Conservation (phyloP, 2,113 vertebrate species). For the Gambusia holbrooki region DNA sequence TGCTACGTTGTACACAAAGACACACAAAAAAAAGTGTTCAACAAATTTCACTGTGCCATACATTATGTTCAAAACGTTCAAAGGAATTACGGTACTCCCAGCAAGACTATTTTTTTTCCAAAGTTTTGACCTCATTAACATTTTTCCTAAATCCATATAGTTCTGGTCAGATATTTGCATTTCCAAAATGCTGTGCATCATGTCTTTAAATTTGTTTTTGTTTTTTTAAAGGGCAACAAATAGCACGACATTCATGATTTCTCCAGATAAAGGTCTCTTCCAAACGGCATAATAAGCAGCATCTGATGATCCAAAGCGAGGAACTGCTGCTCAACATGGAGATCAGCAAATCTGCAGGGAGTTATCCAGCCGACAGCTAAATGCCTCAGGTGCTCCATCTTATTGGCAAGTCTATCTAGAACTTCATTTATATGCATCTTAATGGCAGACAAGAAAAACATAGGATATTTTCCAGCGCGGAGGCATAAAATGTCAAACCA, state of each 20-base stretch:
- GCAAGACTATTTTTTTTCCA: no score
- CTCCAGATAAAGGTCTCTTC: neutral
- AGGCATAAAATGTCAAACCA: constrained; percentile 49
- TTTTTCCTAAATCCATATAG: neutral
- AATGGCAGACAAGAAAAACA: constrained; percentile 17
- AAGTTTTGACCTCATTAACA: neutral
- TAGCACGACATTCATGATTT: neutral
- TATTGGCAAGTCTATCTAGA: constrained; percentile 11
- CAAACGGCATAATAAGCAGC: fast-evolving
- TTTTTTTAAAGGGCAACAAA: neutral
- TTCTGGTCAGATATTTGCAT: neutral
- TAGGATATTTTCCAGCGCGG: constrained; percentile 6
- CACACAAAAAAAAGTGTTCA: neutral
- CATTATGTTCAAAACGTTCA: neutral
- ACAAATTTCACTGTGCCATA: neutral
- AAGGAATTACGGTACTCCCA: neutral
- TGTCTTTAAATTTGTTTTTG: no score
- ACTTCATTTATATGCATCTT: constrained; percentile 24
- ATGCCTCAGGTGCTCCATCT: constrained; percentile 5
- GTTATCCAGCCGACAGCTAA: neutral
- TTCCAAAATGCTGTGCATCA: neutral
- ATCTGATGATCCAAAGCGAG: neutral
- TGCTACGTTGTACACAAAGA: neutral
- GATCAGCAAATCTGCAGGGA: constrained; percentile 4
- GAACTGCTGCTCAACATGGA: neutral